Evolutionary conservation across 2,888 invertebrate species (phyloP).

Genomic region (Allophyes oxyacanthae): DNA sequence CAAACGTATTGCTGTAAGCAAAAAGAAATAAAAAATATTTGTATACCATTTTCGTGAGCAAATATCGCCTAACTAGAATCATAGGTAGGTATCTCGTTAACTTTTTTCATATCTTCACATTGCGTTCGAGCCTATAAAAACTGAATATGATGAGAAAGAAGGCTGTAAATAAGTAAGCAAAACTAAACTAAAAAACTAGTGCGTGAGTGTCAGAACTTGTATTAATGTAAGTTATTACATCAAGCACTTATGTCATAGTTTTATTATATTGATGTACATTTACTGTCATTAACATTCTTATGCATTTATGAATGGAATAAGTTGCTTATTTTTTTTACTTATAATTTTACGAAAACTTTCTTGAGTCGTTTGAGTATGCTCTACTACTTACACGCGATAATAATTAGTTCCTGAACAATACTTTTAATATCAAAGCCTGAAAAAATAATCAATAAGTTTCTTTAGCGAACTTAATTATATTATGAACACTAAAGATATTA

Average conservation of each 20-base stretch:
- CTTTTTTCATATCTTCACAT: slow-evolving; percentile 28
- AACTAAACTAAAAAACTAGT: slow-evolving; percentile 16
- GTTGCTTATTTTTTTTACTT: too few relatives aligned
- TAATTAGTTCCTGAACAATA: too few relatives aligned
- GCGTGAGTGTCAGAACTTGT: slow-evolving; percentile 15
- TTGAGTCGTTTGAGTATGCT: too few relatives aligned
- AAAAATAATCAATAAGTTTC: too few relatives aligned
- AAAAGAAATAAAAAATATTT: slow-evolving; percentile 56
- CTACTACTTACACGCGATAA: too few relatives aligned
- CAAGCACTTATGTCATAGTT: neutral
- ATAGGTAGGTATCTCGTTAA: slow-evolving; percentile 34
- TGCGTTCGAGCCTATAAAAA: slow-evolving; percentile 22
- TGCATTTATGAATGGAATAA: too few relatives aligned
- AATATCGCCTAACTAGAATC: slow-evolving; percentile 40
- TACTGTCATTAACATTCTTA: too few relatives aligned
- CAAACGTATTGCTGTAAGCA: slow-evolving; percentile 47
- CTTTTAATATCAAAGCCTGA: too few relatives aligned
- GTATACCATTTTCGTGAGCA: slow-evolving; percentile 33
- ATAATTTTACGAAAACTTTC: too few relatives aligned
- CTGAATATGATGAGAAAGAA: slow-evolving; percentile 15
- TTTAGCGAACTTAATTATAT: neutral
- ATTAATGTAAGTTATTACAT: slow-evolving; percentile 21
- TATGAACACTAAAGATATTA: neutral
- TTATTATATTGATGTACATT: neutral
- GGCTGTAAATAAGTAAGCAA: slow-evolving; percentile 12